These are phyloP conservation scores for Polyploca ridens DNA, from an alignment of 2,888 invertebrate genomes.

Conservation along the genomic window DNA sequence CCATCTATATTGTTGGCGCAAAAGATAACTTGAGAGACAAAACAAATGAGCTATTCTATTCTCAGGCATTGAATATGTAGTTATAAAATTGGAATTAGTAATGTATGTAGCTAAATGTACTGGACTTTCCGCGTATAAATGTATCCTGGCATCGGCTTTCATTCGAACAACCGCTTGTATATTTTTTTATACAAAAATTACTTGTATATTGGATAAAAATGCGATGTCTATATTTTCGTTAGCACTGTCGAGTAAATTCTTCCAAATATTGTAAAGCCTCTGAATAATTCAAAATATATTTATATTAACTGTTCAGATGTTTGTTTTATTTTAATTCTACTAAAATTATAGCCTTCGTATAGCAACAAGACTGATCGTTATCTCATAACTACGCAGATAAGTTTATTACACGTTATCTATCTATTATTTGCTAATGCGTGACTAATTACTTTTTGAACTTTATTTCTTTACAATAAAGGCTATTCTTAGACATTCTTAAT, in stretches of 20 bases:
- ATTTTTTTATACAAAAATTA: constrained; percentile 48
- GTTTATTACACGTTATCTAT: not conserved
- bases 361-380: not conserved
- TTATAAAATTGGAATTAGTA: not conserved
- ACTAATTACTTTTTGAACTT: too few species aligned
- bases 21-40: too few species aligned
- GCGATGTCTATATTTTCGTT: constrained; percentile 57
- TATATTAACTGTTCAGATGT: constrained; percentile 83
- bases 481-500: too few species aligned
- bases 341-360: not conserved
- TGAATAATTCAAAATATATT: constrained; percentile 85
- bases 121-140: not conserved
- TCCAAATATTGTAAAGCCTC: constrained; percentile 84
- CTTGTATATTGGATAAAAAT: constrained; percentile 18
- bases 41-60: not conserved
- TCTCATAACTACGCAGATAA: not conserved
- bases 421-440: too few species aligned
- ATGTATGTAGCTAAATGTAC: constrained; percentile 1
- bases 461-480: too few species aligned
- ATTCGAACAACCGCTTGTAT: constrained; percentile 59
- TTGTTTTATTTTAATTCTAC: constrained; percentile 65
- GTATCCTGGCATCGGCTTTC: constrained; percentile 32
- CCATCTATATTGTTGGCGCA: too few species aligned
- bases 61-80: not conserved
- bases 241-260: constrained; percentile 74